Evolutionary conservation across 1,140 invertebrate species (phyloP), one percentile per base, ranked within the genome.

Genomic region (Oncopeltus fasciatus): DNA sequence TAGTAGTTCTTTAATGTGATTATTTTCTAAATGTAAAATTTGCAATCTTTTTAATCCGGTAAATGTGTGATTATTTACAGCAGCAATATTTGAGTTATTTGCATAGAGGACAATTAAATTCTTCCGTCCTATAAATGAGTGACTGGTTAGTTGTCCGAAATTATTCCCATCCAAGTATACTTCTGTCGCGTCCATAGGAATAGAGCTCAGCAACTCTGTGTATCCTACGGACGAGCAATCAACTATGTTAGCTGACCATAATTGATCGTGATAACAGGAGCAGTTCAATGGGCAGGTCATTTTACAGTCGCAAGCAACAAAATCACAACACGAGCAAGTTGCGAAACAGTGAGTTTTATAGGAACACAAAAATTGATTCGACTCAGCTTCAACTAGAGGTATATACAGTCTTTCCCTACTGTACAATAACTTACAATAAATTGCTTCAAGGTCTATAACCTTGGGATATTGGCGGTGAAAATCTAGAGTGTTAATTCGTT

Each of bases 181-280:
- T 78, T 93, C 89, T 11, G 90, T 93, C 62, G 90, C 89, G 74
- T 95, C 91, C 91, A 95, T 95, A 46, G 92, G 91, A 69, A 95
- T 90, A 59, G 83, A 82, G 44, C 82, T 84, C 1, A 91, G 91
- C 74, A 93, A 86, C 72, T 85, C 79, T 0, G 81, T 81, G 75
- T 90, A 90, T 60, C 83, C 84, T 38, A 82, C 82, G 38, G 82
- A 82, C 0, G 88, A 89, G 75, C 91, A 95, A 72, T 94, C 90
- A 16, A 94, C 91, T 59, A 95, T 88, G 73, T 95, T 95, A 14
- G 88, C 86, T 16, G 87, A 86, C 92, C 92, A 95, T 38, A 88
- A 86, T 71, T 93, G 89, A 74, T 95, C 91, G 72, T 94, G 90
- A 78, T 92, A 95, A 70, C 92, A 95, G 18, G 88, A 90, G 75